Base-by-base conservation (phyloP, 92 coral and sea anemone genomes). In the Paramuricea clavata region DNA sequence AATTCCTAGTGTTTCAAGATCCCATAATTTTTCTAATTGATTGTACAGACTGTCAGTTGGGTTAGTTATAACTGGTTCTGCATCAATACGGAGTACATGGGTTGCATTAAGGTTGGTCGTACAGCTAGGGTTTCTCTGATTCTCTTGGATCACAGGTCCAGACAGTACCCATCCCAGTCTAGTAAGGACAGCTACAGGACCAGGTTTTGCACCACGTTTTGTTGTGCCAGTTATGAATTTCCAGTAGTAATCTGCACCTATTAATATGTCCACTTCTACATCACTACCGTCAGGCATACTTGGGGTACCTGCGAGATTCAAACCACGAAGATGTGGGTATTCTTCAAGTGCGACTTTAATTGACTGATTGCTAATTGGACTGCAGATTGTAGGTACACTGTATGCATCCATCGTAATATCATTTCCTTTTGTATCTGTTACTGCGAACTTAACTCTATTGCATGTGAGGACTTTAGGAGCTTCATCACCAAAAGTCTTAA, bases 331-430 rank as follows among this genome's bases (percentile, higher is more conserved):
- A 50, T 89, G 92, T 0, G 83, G 71, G 76, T 85, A 92, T 31
- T 49, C 81, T 32, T 77, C 71, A 35, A 83, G 59, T 11, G 89
- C 92, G 0, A 79, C 67, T 27, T 90, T 68, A 39, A 80, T 86
- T 32, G 81, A 43, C 60, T 92, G 92, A 27, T 86, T 82, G 47
- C 76, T 79, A 27, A 92, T 77, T 3, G 94, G 88, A 64, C 82
- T 69, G 69, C 95, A 92, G 52, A 89, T 92, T 41, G 86, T 74
- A 30, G 92, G 89, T 42, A 89, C 87, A 74, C 82, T 75, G 85
- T 87, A 83, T 70, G 86, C 91, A 31, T 87, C 86, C 61, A 90
- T 83, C 47, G 86, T 50, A 8, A 90, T 27, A 44, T 78, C 82
- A 65, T 36, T 81, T 59, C 89, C 88, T 21, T 83, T 85, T 52